These are phyloP conservation scores for Vollenhovia emeryi DNA, from an alignment of 1,140 invertebrate genomes.

Conservation along the genomic window DNA sequence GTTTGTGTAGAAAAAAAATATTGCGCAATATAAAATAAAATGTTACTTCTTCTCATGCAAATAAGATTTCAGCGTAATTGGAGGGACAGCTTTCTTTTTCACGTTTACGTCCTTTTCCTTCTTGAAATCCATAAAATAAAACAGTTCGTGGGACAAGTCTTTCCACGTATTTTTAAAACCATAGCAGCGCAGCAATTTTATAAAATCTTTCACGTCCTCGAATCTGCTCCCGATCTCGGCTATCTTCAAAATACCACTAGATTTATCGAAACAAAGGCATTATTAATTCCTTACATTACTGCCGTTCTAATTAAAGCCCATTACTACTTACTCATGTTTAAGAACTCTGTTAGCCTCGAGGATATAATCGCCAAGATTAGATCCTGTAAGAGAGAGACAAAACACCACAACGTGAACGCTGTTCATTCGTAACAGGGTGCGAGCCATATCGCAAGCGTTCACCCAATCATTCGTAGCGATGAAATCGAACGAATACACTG, in stretches of 20 bases:
- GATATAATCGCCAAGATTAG: constrained; percentile 95
- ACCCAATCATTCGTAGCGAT: constrained; percentile 92
- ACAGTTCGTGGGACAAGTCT: constrained; percentile 91
- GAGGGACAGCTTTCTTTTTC: constrained; percentile 86
- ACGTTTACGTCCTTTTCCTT: constrained; percentile 88
- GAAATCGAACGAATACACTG: constrained; percentile 97
- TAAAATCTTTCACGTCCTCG: constrained; percentile 89
- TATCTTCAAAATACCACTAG: constrained; percentile 93
- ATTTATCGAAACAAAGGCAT: constrained; percentile 68
- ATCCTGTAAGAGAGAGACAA: constrained; percentile 98
- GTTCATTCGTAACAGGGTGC: constrained; percentile 90
- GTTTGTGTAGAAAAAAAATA: constrained; percentile 8
- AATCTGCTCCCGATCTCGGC: constrained; percentile 96
- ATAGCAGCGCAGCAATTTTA: constrained; percentile 88
- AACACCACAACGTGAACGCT: constrained; percentile 95
- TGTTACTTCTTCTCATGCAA: constrained; percentile 94
- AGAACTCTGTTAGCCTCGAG: constrained; percentile 96
- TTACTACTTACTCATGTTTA: constrained; percentile 90
- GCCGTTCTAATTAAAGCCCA: constrained; percentile 34
- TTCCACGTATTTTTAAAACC: constrained; percentile 91
- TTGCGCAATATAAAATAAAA: constrained; percentile 35
- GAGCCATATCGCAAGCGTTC: constrained; percentile 95
- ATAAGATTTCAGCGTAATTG: constrained; percentile 92
- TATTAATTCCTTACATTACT: constrained; percentile 45
- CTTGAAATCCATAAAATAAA: constrained; percentile 93